phyloP scores from a whole-genome alignment of 2,888 invertebrate genomes.

The Branchipolynoe longqiensis region DNA sequence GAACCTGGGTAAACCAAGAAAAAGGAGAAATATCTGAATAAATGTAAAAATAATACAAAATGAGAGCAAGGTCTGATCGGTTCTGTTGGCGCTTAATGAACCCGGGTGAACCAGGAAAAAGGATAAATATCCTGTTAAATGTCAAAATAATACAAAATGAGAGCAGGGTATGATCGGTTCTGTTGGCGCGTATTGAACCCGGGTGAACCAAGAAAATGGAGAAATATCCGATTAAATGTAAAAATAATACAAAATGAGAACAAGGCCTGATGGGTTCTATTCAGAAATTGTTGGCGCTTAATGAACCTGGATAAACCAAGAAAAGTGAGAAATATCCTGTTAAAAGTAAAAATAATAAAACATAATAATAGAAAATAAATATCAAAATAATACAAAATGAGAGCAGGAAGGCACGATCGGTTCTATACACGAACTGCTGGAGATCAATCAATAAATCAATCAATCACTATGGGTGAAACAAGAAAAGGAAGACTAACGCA shows the following conservation, averaged over 20 bases:
- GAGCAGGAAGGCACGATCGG: too few relatives aligned
- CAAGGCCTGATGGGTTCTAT: slow-evolving; percentile 85
- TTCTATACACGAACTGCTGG: too few relatives aligned
- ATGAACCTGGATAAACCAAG: slow-evolving; percentile 85
- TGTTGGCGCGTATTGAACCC: slow-evolving; percentile 94
- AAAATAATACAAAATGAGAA: neutral
- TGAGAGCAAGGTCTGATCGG: slow-evolving; percentile 67
- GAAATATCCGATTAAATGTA: neutral
- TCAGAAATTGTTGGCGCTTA: slow-evolving; percentile 93
- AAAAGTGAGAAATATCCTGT: neutral
- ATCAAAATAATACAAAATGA: too few relatives aligned
- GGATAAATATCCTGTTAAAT: neutral
- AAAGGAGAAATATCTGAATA: neutral
- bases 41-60: neutral
- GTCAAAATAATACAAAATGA: neutral
- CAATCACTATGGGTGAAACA: too few relatives aligned
- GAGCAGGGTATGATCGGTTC: slow-evolving; percentile 84
- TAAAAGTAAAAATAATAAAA: neutral
- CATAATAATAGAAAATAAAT: too few relatives aligned
- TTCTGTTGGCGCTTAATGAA: slow-evolving; percentile 96
- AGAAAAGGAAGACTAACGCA: too few relatives aligned
- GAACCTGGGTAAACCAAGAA: slow-evolving; percentile 83
- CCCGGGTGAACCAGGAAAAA: slow-evolving; percentile 78
- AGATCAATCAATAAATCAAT: too few relatives aligned
- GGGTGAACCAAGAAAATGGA: slow-evolving; percentile 59